Base-by-base conservation (phyloP, 2,113 vertebrate genomes). In the Plecturocebus donacophilus region DNA sequence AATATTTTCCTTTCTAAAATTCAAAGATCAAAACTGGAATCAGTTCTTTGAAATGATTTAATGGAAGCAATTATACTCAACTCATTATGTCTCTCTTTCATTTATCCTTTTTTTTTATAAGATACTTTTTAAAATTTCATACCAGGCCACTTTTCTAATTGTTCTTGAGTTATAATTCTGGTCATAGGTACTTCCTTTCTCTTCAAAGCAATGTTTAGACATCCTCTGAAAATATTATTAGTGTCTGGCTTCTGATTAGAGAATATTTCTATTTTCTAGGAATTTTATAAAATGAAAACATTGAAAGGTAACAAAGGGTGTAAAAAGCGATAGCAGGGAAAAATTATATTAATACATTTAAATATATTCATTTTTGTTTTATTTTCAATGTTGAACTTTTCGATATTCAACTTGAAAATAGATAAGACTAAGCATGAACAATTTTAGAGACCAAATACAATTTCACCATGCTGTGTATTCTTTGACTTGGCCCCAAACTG, bases 31-130 rank as follows among this genome's bases (percentile, higher is more conserved):
- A 96, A 96, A 76, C 61, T 64, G 30, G 82, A 54, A 38, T 91
- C 25, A 20, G 6, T 96, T 97, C 84, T 93, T 64, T 95, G 91
- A 73, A 94, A 96, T 81, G 17, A 54, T 93, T 79, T 95, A 52
- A 91, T 66, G 40, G 64, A 47, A 87, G 49, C n/a, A 91, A 75
- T 88, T 94, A 81, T 19, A 81, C 45, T 85, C 73, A 56, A 73
- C 21, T 91, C 61, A 25, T 56, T 42, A 40, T 84, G 10, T 86
- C 35, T 76, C 10, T 64, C 13, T 77, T 6, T 40, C 0, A 5
- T 82, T 54, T 47, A 79, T 25, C 40, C 8, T 77, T 85, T 73
- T 20, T 38, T 64, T n/a, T 23, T 1, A 64, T 38, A 35, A 77
- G 75, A 47, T 16, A 73, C 27, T 27, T 68, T 85, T 80, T 49